phyloP scores from a whole-genome alignment of 2,888 invertebrate genomes.

The Lingula anatina region DNA sequence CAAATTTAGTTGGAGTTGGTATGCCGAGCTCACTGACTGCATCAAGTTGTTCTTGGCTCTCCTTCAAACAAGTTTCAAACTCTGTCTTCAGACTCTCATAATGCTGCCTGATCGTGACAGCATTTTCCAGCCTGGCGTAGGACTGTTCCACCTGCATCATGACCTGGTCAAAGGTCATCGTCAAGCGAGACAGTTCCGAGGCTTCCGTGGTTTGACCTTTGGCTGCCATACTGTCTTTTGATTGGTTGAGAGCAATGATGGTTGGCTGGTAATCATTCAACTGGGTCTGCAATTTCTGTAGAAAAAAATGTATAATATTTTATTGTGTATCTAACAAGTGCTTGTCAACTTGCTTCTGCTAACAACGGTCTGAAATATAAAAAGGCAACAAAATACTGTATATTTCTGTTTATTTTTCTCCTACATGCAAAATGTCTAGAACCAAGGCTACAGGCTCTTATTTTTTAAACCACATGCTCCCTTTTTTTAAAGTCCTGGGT shows the following conservation, averaged over 20 bases:
- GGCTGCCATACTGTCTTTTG: constrained; percentile 63
- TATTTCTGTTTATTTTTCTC: too few relatives aligned
- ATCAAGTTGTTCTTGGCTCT: constrained; percentile 27
- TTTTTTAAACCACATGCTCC: too few relatives aligned
- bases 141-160: constrained; percentile 77
- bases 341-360: too few relatives aligned
- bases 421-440: too few relatives aligned
- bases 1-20: constrained; percentile 27
- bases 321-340: too few relatives aligned
- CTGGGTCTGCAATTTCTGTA: constrained; percentile 41
- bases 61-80: constrained; percentile 21
- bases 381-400: too few relatives aligned
- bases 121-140: constrained; percentile 62
- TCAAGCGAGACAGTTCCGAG: constrained; percentile 72
- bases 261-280: constrained; percentile 30
- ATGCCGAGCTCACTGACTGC: constrained; percentile 22
- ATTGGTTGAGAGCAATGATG: constrained; percentile 26
- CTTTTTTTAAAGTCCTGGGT: too few relatives aligned
- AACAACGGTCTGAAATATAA: too few relatives aligned
- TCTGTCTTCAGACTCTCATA: constrained; percentile 63
- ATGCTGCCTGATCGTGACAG: constrained; percentile 78
- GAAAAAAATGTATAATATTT: too few relatives aligned
- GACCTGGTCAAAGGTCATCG: constrained; percentile 79
- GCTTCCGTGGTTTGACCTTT: constrained; percentile 57
- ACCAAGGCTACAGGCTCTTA: too few relatives aligned